Evolutionary conservation across 1,140 invertebrate species (phyloP), one percentile per base, ranked within the genome.

Genomic region (Zophobas atratus): DNA sequence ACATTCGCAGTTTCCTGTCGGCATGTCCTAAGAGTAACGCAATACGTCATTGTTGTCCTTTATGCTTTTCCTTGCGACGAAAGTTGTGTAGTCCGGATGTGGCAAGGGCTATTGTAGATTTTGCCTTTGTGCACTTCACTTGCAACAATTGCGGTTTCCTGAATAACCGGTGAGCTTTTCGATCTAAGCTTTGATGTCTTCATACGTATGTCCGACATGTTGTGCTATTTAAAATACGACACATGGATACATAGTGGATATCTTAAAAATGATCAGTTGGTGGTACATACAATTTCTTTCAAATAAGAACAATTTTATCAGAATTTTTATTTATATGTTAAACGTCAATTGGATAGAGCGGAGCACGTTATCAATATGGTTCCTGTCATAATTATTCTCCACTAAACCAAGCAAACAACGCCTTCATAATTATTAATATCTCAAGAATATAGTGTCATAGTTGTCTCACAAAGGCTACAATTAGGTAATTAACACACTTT

Each of bases 101-200:
- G 74, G 74, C 53, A 20, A 67, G 67, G 2, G 53, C 60, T 32
- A 67, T 75, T 75, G 48, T 73, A 38, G 34, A 38, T 73, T 4
- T 2, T 36, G 55, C 74, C 35, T 60, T 75, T 75, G 74, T 75
- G 34, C 74, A 75, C 53, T 60, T 75, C 20, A 75, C 33, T 60
- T 49, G 53, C 43, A 60, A 75, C 74, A 75, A 75, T 75, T 75
- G 74, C 74, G 74, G 74, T 75, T 75, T 75, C 56, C 74, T 56
- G 55, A 43, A 56, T 71, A 32, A 49, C 46, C 51, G 53, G 57
- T 70, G 63, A 77, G 63, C 53, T 77, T 55, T 49, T 36, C 70
- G 76, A 67, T 77, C 33, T 49, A 39, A 35, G 51, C 63, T 77
- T 67, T 77, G 76, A 70, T 71, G 76, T 73, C 71, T 73, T 53